Percentiles rank a stretch among this genome's conserved stretches.
These are phyloP conservation scores for Folsomia candida DNA, from an alignment of 2,888 invertebrate genomes.

Conservation along the genomic window DNA sequence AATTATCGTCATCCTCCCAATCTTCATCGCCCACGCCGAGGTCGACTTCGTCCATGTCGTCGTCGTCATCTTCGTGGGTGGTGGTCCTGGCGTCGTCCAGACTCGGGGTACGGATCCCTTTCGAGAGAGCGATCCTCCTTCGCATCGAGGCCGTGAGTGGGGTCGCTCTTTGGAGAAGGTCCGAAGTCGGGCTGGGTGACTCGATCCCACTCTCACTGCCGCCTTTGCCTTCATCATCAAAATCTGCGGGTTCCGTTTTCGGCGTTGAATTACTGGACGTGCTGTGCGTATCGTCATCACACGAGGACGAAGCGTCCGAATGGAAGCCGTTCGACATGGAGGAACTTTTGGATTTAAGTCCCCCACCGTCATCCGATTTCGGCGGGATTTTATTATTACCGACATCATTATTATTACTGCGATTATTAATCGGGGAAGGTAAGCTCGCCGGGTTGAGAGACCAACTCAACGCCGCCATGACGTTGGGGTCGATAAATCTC, in stretches of 20 bases:
- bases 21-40: constrained; percentile 46
- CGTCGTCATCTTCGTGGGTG: neutral
- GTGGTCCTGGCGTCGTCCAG: constrained; percentile 1
- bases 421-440: constrained; percentile 15
- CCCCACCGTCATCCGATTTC: constrained; percentile 1
- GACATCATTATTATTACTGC: neutral
- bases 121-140: constrained; percentile 29
- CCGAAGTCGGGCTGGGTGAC: neutral
- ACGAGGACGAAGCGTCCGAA: constrained; percentile 44
- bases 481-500: constrained; percentile 51
- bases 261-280: constrained; percentile 24
- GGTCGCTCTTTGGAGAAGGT: constrained; percentile 22
- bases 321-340: constrained; percentile 49
- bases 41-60: constrained; percentile 21
- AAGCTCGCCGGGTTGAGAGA: constrained; percentile 49
- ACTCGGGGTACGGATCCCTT: constrained; percentile 10
- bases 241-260: constrained; percentile 12
- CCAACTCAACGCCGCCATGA: constrained; percentile 51
- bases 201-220: constrained; percentile 19
- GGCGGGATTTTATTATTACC: neutral
- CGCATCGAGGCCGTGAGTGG: constrained; percentile 30
- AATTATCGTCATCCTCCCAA: constrained; percentile 40
- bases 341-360: constrained; percentile 40
- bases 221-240: constrained; percentile 21
- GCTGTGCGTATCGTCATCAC: constrained; percentile 41